Evolutionary conservation across 92 coral and sea anemone species (phyloP), one percentile per base, ranked within the genome.

Genomic region (Epizoanthus illoricatus): DNA sequence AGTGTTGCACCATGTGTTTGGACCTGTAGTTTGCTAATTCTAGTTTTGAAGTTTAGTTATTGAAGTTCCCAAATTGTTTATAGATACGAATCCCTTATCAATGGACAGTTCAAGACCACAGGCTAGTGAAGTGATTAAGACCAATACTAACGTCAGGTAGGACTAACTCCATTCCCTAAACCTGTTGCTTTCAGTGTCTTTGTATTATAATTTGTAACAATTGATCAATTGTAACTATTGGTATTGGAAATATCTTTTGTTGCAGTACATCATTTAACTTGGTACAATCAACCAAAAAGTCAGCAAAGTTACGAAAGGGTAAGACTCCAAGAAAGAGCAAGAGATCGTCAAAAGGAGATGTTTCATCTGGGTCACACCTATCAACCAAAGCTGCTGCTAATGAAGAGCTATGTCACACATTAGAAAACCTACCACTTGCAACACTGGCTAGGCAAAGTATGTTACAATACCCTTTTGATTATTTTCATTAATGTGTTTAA

Each of bases 391-490:
- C 11, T 63, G 60, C 11, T 63, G 8, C 71, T 16, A 78, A 78
- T 21, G 67, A 78, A 63, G 71, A 64, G 6, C 82, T 78, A 42
- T 78, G 82, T 21, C 71, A 10, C 7, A 70, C 82, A 62, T 63
- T 78, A 40, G 59, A 78, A 78, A 78, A 59, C 21, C 43, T 78
- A 58, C 82, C 82, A 42, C 71, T 78, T 42, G 71, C 82, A 78
- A 5, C 40, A 43, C 39, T 43, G 18, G 71, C 18, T 64, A 58
- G 4, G 19, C 82, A 19, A 78, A 59, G 82, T 78, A 78, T 60
- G 24, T 36, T 39, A 28, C 49, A 67, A 43, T 36, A 3, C 42
- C 16, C n/a, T 7, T 15, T 67, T 66, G 17, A 5, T 66, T 67
- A 23, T 28, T 9, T 11, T 65, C 5, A 15, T 28, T 65, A 17